A percentile compares a stretch with the other conserved stretches of the same genome.
Conservation (phyloP, 2,113 vertebrate species). For the Seriola quinqueradiata region DNA sequence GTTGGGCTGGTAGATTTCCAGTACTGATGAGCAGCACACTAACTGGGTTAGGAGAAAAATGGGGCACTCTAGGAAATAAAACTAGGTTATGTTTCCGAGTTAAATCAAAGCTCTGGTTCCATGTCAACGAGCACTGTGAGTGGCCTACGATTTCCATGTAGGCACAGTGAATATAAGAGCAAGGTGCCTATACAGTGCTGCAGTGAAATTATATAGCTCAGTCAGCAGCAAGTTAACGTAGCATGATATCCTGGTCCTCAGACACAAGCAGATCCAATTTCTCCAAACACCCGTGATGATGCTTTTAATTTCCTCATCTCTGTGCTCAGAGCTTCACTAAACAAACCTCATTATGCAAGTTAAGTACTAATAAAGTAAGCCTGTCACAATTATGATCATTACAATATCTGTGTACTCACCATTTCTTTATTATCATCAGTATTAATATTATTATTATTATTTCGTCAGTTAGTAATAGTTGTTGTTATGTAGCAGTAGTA, state of each 20-base stretch:
- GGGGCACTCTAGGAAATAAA: slow-evolving; percentile 37
- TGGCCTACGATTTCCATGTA: slow-evolving; percentile 32
- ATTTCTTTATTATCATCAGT: too few species aligned
- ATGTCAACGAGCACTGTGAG: slow-evolving; percentile 7
- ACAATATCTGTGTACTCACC: too few species aligned
- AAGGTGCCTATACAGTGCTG: slow-evolving; percentile 34
- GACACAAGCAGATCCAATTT: slow-evolving; percentile 37
- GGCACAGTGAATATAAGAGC: slow-evolving; percentile 44
- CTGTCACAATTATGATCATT: too few species aligned
- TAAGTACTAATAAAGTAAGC: neutral
- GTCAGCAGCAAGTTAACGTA: slow-evolving; percentile 29
- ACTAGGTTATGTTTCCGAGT: slow-evolving; percentile 28
- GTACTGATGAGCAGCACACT: slow-evolving; percentile 23
- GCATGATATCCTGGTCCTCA: slow-evolving; percentile 40
- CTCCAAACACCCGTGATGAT: slow-evolving; percentile 3
- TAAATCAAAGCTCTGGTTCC: slow-evolving; percentile 19
- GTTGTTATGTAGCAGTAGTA: neutral
- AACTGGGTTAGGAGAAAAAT: slow-evolving; percentile 57
- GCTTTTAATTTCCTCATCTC: slow-evolving; percentile 10
- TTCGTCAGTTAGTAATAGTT: neutral
- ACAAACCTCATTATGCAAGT: neutral
- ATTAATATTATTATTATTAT: too few species aligned
- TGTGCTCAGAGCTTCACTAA: neutral
- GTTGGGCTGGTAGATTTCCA: neutral
- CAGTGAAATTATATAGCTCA: slow-evolving; percentile 45